Evolutionary conservation across 2,888 invertebrate genomes (phyloP), one percentile per base, ranked within the genome.

Genomic region (Parnassius orleans): DNA sequence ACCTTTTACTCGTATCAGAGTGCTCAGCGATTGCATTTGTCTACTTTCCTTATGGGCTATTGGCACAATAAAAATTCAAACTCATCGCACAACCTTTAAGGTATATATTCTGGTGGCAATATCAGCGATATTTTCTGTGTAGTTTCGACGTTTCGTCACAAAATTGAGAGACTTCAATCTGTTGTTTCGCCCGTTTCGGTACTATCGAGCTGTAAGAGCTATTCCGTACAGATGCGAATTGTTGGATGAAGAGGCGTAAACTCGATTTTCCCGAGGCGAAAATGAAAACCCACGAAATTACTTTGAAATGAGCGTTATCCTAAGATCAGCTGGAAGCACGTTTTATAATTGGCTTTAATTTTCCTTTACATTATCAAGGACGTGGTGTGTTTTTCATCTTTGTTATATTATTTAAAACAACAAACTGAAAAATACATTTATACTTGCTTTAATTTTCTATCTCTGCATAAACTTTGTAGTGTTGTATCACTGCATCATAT

Each of bases 201-300:
- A 74, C 79, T 81, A 87, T 82, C 78, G 77, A 80, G 85, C 82
- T 80, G 82, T 87, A 89, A 75, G 76, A 81, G 85, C 82, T 80
- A 83, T 88, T 90, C 74, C 74, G 79, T 79, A 81, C 87, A 89
- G 86, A 86, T 83, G 84, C 78, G 83, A 79, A 84, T 81, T 82
- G 83, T 77, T 81, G 78, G 75, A 73, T 77, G 74, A 74, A 74
- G 74, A 77, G 83, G 80, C 76, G 76, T 76, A 84, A 87, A 87
- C 81, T 87, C 79, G 79, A 87, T 87, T 87, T 76, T 79, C 76
- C 77, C 77, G 70, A 71, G 71, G 75, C 69, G 77, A 80, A 85
- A 86, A 87, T 85, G 83, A 84, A 86, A 84, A 83, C 74, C 74
- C 46, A 64, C 64, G 64, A 62, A 73, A 73, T 69, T 58, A 66